Base-by-base conservation (phyloP, 2,797 vertebrate species). In the Sebastes matsubarae region DNA sequence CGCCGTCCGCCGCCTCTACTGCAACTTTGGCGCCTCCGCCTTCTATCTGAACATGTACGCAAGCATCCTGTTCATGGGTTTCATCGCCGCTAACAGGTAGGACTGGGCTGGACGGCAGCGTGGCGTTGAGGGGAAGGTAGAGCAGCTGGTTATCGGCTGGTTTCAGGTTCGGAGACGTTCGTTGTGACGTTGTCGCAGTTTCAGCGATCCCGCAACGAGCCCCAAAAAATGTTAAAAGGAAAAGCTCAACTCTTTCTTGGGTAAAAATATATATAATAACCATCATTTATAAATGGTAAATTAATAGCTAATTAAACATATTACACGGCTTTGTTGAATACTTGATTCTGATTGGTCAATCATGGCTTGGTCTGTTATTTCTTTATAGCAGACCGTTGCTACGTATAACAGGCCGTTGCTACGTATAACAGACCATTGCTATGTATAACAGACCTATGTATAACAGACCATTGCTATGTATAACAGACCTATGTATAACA, bases 31-130 rank as follows among this genome's bases (percentile, higher is more conserved):
- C 0, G 88, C 93, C 1, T 52, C 91, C 0, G 80, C 90, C 42
- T 94, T 96, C 54, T 96, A 95, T 52, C 89, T 96, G 54, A 96
- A 96, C 91, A 95, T 94, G 93, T 96, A 96, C 4, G 93, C 94
- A 80, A 96, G 96, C 94, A 95, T 96, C 84, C 81, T 95, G 71
- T 96, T 96, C 91, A 95, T 96, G 95, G 93, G 94, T 0, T 94
- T 90, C 87, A 93, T 96, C 30, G 95, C 94, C 0, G 94, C 88
- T 1, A 94, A 94, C 90, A 95, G 95, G 95, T 95, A 86, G 7
- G 87, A 24, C 63, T 4, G 46, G 3, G 18, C 27, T 27, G 24
- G 16, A 20, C 5, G 1, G 29, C 29, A 16, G 7, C 2, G 3
- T 3, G 42, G 18, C n/a, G 16, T 7, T 36, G 13, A 18, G 32